Evolutionary conservation across 2,888 invertebrate genomes (phyloP).

Genomic region (Oxycera nigricornis): DNA sequence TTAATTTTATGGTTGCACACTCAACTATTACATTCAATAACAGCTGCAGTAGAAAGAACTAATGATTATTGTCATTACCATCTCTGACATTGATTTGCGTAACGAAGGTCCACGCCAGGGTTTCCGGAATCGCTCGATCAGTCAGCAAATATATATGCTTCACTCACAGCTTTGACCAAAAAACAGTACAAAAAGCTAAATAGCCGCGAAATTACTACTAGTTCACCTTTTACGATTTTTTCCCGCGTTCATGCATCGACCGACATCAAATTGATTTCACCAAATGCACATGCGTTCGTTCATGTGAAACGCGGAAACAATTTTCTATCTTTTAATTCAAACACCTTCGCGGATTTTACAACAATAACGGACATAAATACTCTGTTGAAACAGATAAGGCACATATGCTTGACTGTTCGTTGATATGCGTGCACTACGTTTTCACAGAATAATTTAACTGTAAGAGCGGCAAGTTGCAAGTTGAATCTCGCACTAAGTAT

Average conservation of each 20-base stretch:
- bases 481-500: background rate
- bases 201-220: conserved; percentile 32
- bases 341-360: background rate
- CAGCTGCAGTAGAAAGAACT: background rate
- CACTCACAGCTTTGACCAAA: background rate
- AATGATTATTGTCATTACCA: conserved; percentile 24
- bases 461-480: background rate
- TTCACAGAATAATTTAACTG: no score
- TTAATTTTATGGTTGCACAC: background rate
- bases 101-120: conserved; percentile 13
- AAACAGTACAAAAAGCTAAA: conserved; percentile 1
- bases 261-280: background rate
- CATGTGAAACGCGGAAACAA: background rate
- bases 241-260: background rate
- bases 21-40: background rate
- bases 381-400: background rate
- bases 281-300: background rate
- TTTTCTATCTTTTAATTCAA: background rate
- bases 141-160: background rate
- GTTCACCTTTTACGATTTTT: conserved; percentile 27
- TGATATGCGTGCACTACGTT: no score
- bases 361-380: background rate
- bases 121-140: conserved; percentile 26
- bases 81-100: conserved; percentile 16
- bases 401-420: background rate